Conservation (phyloP, 2,888 invertebrate genomes). For the Diploptera punctata region DNA sequence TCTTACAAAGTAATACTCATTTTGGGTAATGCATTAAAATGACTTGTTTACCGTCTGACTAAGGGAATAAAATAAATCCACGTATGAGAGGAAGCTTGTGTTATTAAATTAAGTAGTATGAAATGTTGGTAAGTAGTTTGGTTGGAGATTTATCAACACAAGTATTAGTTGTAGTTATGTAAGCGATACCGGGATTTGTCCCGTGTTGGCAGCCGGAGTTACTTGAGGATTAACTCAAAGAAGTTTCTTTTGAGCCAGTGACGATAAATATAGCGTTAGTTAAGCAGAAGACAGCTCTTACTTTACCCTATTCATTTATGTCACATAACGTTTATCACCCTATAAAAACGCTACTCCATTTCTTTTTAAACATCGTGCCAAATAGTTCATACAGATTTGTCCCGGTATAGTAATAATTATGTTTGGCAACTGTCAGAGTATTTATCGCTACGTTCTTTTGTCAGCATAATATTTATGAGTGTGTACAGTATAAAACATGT, state of each 20-base stretch:
- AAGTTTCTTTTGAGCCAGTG: conserved; percentile 4
- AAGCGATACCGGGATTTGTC: conserved; percentile 9
- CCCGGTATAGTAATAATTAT: not conserved
- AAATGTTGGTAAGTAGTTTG: conserved; percentile 7
- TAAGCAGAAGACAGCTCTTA: not conserved
- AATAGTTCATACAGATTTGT: not conserved
- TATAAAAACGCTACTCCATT: not conserved
- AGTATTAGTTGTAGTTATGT: conserved; percentile 4
- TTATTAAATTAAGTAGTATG: conserved; percentile 8
- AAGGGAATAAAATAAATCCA: too few species aligned
- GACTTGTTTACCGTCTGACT: too few species aligned
- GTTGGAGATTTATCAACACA: not conserved
- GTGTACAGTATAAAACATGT: too few species aligned
- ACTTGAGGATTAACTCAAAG: not conserved
- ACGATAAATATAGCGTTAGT: not conserved
- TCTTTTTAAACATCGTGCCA: not conserved
- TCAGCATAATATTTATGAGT: too few species aligned
- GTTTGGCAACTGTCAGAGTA: not conserved
- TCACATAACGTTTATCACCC: not conserved
- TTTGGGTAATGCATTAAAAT: too few species aligned
- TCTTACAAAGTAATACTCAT: too few species aligned
- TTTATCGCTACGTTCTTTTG: too few species aligned
- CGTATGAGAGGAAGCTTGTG: too few species aligned
- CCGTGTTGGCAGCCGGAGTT: not conserved
- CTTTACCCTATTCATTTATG: not conserved